These are phyloP conservation scores for Isoperla grammatica DNA, from an alignment of 2,888 invertebrate species.

Conservation along the genomic window DNA sequence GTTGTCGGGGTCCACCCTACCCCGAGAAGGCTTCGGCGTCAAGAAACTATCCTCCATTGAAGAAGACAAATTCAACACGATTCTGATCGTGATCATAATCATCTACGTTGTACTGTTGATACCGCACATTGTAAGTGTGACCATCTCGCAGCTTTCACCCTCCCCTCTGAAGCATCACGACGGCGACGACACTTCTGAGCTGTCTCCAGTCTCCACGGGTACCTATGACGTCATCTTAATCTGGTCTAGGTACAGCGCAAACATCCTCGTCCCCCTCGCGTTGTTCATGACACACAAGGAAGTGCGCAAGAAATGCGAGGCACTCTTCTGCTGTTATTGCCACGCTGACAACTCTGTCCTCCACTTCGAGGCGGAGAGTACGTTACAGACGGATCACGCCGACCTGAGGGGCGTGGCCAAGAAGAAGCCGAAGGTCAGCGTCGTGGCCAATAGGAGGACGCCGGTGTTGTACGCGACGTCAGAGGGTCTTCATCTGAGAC, in stretches of 20 bases:
- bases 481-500: constrained; percentile 37
- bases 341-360: constrained; percentile 26
- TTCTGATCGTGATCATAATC: neutral
- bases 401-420: constrained; percentile 20
- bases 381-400: constrained; percentile 22
- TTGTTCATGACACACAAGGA: constrained; percentile 34
- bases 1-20: neutral
- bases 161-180: neutral
- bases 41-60: constrained; percentile 1
- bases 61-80: neutral
- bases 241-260: constrained; percentile 35
- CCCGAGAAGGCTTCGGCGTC: neutral
- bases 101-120: neutral
- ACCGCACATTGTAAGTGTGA: neutral
- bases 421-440: constrained; percentile 28
- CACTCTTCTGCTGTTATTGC: constrained; percentile 34
- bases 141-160: neutral
- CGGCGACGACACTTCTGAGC: constrained; percentile 7
- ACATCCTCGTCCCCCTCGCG: constrained; percentile 32
- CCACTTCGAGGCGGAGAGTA: constrained; percentile 13
- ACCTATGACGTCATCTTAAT: constrained; percentile 34
- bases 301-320: constrained; percentile 33
- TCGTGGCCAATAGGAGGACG: constrained; percentile 32
- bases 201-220: constrained; percentile 21
- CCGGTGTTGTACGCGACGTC: constrained; percentile 38